These are phyloP conservation scores for Tylochromis polylepis DNA, from an alignment of 2,113 vertebrate species.

Conservation along the genomic window DNA sequence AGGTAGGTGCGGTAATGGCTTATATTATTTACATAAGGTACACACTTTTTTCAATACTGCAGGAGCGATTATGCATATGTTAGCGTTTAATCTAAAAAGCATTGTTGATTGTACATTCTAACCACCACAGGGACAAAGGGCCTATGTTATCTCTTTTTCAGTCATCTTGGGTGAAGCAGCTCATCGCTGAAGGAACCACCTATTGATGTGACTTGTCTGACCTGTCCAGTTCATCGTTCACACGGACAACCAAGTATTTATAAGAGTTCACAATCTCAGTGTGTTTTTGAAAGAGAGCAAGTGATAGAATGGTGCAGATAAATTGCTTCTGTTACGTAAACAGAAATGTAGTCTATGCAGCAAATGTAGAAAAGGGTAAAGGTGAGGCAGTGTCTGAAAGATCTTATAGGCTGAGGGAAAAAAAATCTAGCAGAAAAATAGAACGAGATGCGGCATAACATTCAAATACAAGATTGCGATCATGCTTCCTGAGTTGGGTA, in stretches of 20 bases:
- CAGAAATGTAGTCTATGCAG: conserved; percentile 24
- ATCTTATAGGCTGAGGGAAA: background rate
- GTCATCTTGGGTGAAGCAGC: background rate
- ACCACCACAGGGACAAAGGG: background rate
- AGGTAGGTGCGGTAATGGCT: background rate
- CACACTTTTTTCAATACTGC: background rate
- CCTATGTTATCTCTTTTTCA: background rate
- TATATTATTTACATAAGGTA: background rate
- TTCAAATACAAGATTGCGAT: conserved; percentile 72
- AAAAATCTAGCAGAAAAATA: conserved; percentile 15
- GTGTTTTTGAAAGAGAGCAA: conserved; percentile 26
- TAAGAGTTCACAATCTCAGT: background rate
- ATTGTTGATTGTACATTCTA: background rate
- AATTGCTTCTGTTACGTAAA: conserved; percentile 34
- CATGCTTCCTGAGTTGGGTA: conserved; percentile 72
- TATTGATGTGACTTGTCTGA: background rate
- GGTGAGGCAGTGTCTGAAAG: conserved; percentile 5
- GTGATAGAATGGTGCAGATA: conserved; percentile 14
- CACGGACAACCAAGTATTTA: background rate
- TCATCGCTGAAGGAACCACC: background rate
- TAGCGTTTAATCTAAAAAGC: background rate
- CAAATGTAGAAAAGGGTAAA: conserved; percentile 26
- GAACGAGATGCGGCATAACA: conserved; percentile 69
- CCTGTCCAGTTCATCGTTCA: background rate
- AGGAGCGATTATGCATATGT: background rate